Evolutionary conservation across 2,888 invertebrate genomes (phyloP), one percentile per base, ranked within the genome.

Genomic region (Lapara coniferarum): DNA sequence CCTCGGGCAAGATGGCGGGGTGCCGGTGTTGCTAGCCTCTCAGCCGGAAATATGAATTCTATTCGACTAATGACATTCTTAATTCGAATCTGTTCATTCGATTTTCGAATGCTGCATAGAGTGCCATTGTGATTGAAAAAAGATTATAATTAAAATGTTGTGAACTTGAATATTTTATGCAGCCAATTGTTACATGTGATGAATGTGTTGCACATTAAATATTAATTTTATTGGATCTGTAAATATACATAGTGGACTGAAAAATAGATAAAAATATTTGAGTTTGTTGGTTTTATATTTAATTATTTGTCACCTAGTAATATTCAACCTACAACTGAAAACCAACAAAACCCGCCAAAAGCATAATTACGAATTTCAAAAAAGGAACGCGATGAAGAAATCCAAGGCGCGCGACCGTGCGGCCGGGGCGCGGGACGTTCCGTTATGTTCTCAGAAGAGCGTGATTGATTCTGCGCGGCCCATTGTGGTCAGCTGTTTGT

Each of bases 1-100:
- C 93, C 93, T 80, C 84, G 74, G 92, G 93, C 92, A 80, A 88
- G 85, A 89, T 89, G 87, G 87, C 89, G 89, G 93, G 92, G 92
- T 87, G 92, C 87, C 89, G 79, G 83, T 87, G 89, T 87, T 88
- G 86, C 86, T 84, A 88, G 78, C 82, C 82, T 85, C 78, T 89
- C 85, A 75, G 77, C 85, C 90, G 92, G 91, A 93, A 92, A 91
- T 90, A 86, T 83, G 88, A 86, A 89, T 91, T 90, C 81, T 86
- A 84, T 89, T 89, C 86, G 85, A 81, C 79, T 89, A 92, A 89
- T 89, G 84, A 85, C 80, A 82, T 88, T 85, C 74, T 71, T 81
- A 84, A 85, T 80, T 82, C 77, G 77, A 80, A 82, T 81, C 77
- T 77, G 71, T 70, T 63, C 63, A 63, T 63, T 63, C 63, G 49